phyloP scores from a whole-genome alignment of 2,888 invertebrate species.

The Cataglyphis altisquamis region DNA sequence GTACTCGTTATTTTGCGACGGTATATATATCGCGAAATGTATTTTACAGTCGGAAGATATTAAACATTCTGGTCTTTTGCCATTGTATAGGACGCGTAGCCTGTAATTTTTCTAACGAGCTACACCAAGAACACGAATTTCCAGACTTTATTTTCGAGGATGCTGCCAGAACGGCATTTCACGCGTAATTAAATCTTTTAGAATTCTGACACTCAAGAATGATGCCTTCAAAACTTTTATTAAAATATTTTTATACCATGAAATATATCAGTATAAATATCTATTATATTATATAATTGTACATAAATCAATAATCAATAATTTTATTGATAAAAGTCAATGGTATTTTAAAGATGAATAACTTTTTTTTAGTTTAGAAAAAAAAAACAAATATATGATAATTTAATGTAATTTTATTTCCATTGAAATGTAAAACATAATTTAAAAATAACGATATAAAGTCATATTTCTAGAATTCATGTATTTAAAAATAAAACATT shows the following conservation, averaged over 20 bases:
- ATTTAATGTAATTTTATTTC: slow-evolving; percentile 5
- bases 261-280: not conserved
- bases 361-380: not conserved
- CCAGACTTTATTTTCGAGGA: slow-evolving; percentile 16
- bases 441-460: not conserved
- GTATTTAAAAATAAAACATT: not conserved
- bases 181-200: slow-evolving; percentile 24
- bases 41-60: slow-evolving; percentile 48
- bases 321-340: not conserved
- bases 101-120: slow-evolving; percentile 45
- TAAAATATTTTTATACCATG: slow-evolving; percentile 7
- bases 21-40: slow-evolving; percentile 32
- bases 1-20: slow-evolving; percentile 36
- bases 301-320: not conserved
- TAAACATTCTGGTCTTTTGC: slow-evolving; percentile 38
- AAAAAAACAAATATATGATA: slow-evolving; percentile 5
- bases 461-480: not conserved
- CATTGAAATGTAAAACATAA: not conserved
- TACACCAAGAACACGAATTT: slow-evolving; percentile 1
- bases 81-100: slow-evolving; percentile 7
- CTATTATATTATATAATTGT: not conserved
- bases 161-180: not conserved
- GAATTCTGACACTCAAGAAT: slow-evolving; percentile 15
- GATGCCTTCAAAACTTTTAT: slow-evolving; percentile 20
- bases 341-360: not conserved